Evolutionary conservation across 2,888 invertebrate genomes (phyloP).

Genomic region (Glyphotaelius pellucidus): DNA sequence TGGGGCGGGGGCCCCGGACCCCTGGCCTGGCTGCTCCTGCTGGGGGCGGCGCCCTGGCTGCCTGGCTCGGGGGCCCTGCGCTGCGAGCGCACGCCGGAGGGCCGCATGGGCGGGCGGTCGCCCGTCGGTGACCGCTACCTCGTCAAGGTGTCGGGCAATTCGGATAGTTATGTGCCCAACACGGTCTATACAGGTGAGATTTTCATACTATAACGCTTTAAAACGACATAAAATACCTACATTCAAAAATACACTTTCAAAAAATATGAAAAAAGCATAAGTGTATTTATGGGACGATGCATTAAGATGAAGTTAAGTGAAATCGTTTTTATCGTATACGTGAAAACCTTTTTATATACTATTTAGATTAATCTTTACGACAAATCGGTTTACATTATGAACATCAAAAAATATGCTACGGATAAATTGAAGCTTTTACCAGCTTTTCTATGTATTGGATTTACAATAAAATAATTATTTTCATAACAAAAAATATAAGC

Average conservation of each 20-base stretch:
- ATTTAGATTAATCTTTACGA: no score
- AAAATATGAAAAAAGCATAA: not conserved
- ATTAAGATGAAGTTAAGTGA: no score
- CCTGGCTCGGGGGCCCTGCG: constrained; percentile 45
- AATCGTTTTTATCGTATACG: no score
- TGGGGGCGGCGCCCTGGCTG: constrained; percentile 14
- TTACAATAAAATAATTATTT: no score
- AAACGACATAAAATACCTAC: no score
- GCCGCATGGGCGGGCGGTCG: constrained; percentile 73
- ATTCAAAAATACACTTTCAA: not conserved
- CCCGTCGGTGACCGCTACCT: constrained; percentile 84
- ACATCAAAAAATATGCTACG: no score
- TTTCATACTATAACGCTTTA: not conserved
- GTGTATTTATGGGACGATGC: no score
- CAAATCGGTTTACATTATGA: no score
- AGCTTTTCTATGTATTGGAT: no score
- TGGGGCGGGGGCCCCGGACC: constrained; percentile 33
- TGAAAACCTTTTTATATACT: no score
- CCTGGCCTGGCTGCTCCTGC: constrained; percentile 18
- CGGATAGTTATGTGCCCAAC: constrained; percentile 86
- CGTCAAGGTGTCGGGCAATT: constrained; percentile 84
- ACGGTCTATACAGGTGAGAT: constrained; percentile 86
- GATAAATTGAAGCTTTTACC: no score
- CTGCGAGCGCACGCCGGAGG: constrained; percentile 63
- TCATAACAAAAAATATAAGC: no score